Percentiles rank a stretch among this genome's conserved stretches.
Conservation (phyloP, 2,113 vertebrate species). For the Erinaceus europaeus region DNA sequence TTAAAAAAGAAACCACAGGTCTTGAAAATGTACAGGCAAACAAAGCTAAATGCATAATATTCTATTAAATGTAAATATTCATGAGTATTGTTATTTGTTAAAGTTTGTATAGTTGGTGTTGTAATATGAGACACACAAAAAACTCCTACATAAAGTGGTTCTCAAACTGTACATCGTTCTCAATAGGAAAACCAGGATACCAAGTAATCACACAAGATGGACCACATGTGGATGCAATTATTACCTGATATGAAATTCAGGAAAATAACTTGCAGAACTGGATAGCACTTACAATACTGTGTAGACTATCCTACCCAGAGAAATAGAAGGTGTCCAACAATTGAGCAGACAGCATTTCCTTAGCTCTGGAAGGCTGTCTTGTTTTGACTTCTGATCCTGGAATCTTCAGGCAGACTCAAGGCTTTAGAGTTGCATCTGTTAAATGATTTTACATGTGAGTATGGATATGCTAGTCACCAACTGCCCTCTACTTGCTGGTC, state of each 20-base stretch:
- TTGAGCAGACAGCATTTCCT: background rate
- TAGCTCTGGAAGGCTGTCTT: background rate
- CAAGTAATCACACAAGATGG: background rate
- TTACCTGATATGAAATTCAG: background rate
- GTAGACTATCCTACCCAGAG: background rate
- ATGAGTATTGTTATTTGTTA: background rate
- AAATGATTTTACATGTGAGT: slow-evolving; percentile 1
- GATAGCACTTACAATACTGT: background rate
- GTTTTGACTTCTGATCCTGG: background rate
- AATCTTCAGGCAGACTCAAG: background rate
- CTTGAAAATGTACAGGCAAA: background rate
- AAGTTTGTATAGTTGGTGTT: background rate
- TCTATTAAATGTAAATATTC: background rate
- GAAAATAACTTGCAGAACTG: slow-evolving; percentile 5
- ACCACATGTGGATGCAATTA: background rate
- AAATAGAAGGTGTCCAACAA: background rate
- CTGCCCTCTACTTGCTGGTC: background rate
- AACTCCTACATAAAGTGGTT: background rate
- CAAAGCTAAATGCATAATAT: background rate
- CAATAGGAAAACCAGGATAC: background rate
- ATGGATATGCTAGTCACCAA: background rate
- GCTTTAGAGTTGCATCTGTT: background rate
- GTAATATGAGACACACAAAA: background rate
- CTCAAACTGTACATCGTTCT: background rate
- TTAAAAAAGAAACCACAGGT: slow-evolving; percentile 20